A percentile compares a stretch with the other conserved stretches of the same genome.
Evolutionary conservation across 2,113 vertebrate species (phyloP).

Genomic region (Nothobranchius furzeri): DNA sequence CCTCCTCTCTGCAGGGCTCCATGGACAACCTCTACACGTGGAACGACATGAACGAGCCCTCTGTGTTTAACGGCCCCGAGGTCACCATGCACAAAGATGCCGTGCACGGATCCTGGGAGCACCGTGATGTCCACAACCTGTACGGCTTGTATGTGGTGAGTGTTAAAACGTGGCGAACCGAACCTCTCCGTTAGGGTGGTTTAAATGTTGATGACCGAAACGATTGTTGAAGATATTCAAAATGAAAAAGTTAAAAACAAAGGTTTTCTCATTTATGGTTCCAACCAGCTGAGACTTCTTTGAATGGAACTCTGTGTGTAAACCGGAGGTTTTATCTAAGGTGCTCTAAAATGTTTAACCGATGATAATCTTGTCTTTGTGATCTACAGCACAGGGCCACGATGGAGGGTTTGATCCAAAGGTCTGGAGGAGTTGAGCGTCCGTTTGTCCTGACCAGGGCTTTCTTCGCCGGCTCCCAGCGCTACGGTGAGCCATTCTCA

Average conservation of each 20-base stretch:
- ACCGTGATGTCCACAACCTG: slow-evolving; percentile 89
- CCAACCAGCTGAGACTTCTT: neutral
- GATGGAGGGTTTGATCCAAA: slow-evolving; percentile 82
- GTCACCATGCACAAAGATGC: slow-evolving; percentile 94
- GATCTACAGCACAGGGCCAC: slow-evolving; percentile 88
- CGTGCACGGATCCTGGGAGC: slow-evolving; percentile 86
- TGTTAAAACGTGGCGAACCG: neutral
- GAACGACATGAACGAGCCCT: slow-evolving; percentile 96
- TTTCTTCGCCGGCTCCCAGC: slow-evolving; percentile 92
- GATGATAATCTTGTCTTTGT: neutral
- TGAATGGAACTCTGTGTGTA: neutral
- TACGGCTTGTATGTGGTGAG: slow-evolving; percentile 90
- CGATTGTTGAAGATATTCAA: no score
- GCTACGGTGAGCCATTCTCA: slow-evolving; percentile 77
- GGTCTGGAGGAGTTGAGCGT: slow-evolving; percentile 86
- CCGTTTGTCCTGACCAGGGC: slow-evolving; percentile 89
- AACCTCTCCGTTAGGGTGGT: no score
- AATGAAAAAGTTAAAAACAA: no score
- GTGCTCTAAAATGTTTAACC: neutral
- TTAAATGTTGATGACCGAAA: neutral
- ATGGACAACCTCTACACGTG: slow-evolving; percentile 86
- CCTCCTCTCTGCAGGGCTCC: slow-evolving; percentile 77
- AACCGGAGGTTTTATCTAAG: neutral
- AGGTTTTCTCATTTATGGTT: no score
- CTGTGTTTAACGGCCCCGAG: slow-evolving; percentile 91